A percentile compares a stretch with the other conserved stretches of the same genome.
Conservation (phyloP, 2,888 invertebrate genomes). For the Achlya flavicornis region DNA sequence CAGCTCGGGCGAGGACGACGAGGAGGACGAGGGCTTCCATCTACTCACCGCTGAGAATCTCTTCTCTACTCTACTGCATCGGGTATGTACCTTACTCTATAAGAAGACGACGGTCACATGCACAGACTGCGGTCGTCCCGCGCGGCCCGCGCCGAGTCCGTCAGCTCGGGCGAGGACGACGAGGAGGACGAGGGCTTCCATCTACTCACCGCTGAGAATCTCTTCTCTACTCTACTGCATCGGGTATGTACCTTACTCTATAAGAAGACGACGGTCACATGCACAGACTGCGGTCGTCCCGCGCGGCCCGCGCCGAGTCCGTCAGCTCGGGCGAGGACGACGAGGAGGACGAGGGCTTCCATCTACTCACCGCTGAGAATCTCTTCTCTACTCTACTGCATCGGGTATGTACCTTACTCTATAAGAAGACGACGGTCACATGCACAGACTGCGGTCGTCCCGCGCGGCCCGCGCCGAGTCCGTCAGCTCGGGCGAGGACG, state of each 20-base stretch:
- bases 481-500: conserved; percentile 93
- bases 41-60: conserved; percentile 95
- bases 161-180: conserved; percentile 94
- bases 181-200: conserved; percentile 96
- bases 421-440: conserved; percentile 87
- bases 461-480: conserved; percentile 91
- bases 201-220: conserved; percentile 94
- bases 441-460: conserved; percentile 88
- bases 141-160: conserved; percentile 90
- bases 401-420: conserved; percentile 85
- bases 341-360: conserved; percentile 95
- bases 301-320: conserved; percentile 90
- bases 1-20: conserved; percentile 94
- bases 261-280: conserved; percentile 86
- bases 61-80: conserved; percentile 92
- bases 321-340: conserved; percentile 94
- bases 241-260: conserved; percentile 81
- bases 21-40: conserved; percentile 95
- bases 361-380: conserved; percentile 95
- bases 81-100: conserved; percentile 80
- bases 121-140: conserved; percentile 88
- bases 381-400: conserved; percentile 94
- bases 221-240: conserved; percentile 93
- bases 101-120: conserved; percentile 86
- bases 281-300: conserved; percentile 87